These are phyloP conservation scores for Stenolophus ochropezus DNA, from an alignment of 2,888 invertebrate species.

Conservation along the genomic window DNA sequence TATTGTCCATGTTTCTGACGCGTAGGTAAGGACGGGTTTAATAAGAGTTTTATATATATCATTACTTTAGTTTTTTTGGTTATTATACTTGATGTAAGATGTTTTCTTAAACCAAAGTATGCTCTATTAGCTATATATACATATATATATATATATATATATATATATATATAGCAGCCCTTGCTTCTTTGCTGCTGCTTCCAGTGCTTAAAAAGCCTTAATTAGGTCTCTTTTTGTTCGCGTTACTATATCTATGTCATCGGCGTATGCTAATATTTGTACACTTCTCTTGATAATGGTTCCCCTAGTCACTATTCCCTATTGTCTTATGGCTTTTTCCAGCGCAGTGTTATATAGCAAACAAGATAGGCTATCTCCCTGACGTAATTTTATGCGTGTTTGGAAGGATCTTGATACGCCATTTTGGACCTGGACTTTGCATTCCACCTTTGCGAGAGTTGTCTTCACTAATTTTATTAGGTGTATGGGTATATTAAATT, in stretches of 20 bases:
- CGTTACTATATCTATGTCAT: constrained; percentile 6
- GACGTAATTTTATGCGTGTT: neutral
- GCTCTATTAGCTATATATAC: neutral
- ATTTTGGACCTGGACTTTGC: neutral
- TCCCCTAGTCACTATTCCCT: neutral
- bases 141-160: neutral
- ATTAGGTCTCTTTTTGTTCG: neutral
- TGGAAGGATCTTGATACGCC: neutral
- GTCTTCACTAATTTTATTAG: neutral
- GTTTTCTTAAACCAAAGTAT: neutral
- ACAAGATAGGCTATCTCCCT: neutral
- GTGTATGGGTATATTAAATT: neutral
- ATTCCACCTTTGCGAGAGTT: neutral
- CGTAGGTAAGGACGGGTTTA: neutral
- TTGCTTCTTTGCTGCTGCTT: neutral
- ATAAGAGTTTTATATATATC: neutral
- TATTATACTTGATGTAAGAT: neutral
- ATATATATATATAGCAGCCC: neutral
- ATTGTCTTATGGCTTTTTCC: no score
- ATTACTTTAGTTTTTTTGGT: neutral
- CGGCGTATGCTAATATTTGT: constrained; percentile 20
- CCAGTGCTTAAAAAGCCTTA: neutral
- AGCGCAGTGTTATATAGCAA: neutral
- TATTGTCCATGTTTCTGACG: neutral
- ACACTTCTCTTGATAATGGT: neutral